Evolutionary conservation across 2,113 vertebrate species (phyloP), one percentile per base, ranked within the genome.

Genomic region (Chloropsis hardwickii): DNA sequence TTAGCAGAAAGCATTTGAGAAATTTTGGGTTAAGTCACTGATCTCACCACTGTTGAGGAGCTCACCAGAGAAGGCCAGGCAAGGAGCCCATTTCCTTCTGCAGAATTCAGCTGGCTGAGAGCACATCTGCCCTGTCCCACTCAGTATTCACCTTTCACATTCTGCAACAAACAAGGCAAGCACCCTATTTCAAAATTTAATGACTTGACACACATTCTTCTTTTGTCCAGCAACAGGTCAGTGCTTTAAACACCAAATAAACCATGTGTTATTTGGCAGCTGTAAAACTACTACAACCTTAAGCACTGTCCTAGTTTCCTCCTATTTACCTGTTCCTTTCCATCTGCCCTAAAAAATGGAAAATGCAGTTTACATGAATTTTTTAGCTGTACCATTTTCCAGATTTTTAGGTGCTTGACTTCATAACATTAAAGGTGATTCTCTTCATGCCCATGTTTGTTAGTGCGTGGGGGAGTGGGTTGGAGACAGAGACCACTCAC

Each of bases 381-480:
- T 25, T 70, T 71, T 71, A 67, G 35, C 18, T 71, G 39, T 47
- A 90, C 12, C 16, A 35, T 47, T 74, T 86, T 29, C 13, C 53
- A 86, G 13, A 72, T 44, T 86, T 85, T 83, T 56, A 61, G 9
- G 14, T 64, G 31, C 37, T 21, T 73, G 53, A 37, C 27, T 70
- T 65, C 23, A 35, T n/a, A 65, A 48, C 0, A 1, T 27, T 60
- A 79, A 54, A 74, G 23, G 33, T 13, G 5, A 57, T 58, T 81
- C 17, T 48, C 81, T 45, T 6, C n/a, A 72, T 4, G 20, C 15
- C 66, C 0, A 0, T 18, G 5, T 4, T 14, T 58, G 9, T 24
- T 25, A 25, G 57, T 17, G 23, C 5, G 0, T 5, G n/a, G 10
- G 23, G 23, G n/a, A 35, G 15, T 25, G n/a, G 57, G 11, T 3